Percentiles rank a stretch among this genome's conserved stretches.
Evolutionary conservation across 2,113 vertebrate species (phyloP).

Genomic region (Gobius niger): DNA sequence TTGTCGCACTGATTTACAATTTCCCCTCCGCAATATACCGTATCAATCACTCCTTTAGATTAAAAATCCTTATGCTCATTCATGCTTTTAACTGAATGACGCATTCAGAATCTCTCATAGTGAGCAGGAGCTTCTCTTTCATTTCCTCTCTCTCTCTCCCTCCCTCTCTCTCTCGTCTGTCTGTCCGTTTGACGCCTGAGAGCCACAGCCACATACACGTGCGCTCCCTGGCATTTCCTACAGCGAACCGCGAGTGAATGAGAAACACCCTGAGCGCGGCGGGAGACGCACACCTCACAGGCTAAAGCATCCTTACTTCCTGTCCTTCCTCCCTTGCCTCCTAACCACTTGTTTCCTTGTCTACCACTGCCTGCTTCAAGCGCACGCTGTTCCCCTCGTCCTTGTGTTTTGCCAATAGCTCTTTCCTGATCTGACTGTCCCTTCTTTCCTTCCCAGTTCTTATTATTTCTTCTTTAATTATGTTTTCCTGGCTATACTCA

Average conservation of each 20-base stretch:
- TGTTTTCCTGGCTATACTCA: no score
- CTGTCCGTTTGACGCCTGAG: not conserved
- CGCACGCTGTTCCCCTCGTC: not conserved
- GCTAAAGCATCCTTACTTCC: not conserved
- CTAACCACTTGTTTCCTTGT: not conserved
- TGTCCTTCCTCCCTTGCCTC: not conserved
- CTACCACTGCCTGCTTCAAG: not conserved
- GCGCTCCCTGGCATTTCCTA: not conserved
- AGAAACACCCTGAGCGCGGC: not conserved
- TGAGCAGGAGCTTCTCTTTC: not conserved
- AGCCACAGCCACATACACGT: not conserved
- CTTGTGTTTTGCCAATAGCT: not conserved
- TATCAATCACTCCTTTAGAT: no score
- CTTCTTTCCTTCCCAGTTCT: not conserved
- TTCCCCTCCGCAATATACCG: no score
- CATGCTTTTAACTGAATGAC: not conserved
- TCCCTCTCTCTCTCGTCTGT: not conserved
- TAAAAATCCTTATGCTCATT: not conserved
- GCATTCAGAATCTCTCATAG: not conserved
- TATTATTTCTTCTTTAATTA: no score
- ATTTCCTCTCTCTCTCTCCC: not conserved
- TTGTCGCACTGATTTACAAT: no score
- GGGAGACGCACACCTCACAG: not conserved
- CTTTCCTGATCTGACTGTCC: not conserved
- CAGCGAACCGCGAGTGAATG: not conserved